phyloP scores from a whole-genome alignment of 2,888 invertebrate species.

The Galeopsomyia nigrocyanea region DNA sequence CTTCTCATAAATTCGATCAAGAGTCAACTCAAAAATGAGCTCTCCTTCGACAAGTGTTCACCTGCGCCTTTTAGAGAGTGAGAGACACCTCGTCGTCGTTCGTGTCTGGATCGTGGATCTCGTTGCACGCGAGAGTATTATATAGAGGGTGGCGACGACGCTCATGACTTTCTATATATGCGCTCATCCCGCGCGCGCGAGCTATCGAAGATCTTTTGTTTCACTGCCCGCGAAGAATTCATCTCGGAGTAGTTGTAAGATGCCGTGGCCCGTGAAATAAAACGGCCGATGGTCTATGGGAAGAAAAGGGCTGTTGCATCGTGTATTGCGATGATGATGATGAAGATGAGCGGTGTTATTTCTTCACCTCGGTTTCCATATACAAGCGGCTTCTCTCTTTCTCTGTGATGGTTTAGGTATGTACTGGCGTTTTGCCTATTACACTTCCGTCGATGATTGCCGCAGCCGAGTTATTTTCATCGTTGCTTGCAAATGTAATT shows the following conservation, averaged over 20 bases:
- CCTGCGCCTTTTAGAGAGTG: too few species aligned
- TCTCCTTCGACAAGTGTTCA: too few species aligned
- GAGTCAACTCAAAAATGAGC: neutral
- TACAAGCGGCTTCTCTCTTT: neutral
- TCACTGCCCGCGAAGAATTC: conserved; percentile 6
- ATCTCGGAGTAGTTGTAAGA: neutral
- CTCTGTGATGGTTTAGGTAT: neutral
- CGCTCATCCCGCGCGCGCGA: conserved; percentile 11
- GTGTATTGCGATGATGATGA: neutral
- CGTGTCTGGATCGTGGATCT: neutral
- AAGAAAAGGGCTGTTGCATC: neutral
- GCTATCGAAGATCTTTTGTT: conserved; percentile 25
- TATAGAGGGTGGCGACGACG: neutral
- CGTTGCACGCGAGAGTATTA: too few species aligned
- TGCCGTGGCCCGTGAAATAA: conserved; percentile 22
- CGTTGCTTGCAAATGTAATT: too few species aligned
- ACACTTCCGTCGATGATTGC: conserved; percentile 1
- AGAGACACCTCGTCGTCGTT: neutral
- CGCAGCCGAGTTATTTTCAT: too few species aligned
- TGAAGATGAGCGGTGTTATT: too few species aligned
- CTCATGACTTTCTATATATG: neutral
- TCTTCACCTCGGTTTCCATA: too few species aligned
- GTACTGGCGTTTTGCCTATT: neutral
- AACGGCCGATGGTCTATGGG: neutral
- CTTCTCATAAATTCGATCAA: conserved; percentile 17